These are phyloP conservation scores for Aldrovandia affinis DNA, from an alignment of 2,797 vertebrate species.

Conservation along the genomic window DNA sequence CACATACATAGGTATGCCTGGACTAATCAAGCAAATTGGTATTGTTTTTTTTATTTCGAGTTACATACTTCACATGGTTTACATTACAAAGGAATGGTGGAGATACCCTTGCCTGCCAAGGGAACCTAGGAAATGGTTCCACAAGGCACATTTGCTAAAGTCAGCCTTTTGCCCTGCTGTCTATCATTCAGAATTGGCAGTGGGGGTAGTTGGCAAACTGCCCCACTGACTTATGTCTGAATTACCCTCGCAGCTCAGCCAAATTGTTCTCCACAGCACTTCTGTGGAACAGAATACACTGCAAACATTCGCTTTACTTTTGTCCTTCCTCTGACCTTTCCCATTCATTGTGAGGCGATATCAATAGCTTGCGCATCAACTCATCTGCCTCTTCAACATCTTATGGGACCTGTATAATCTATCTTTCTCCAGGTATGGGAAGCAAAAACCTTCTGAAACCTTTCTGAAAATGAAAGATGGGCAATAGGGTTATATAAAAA, in stretches of 20 bases:
- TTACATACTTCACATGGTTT: not conserved
- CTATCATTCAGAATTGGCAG: slow-evolving; percentile 22
- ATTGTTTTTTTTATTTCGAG: slow-evolving; percentile 7
- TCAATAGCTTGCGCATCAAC: not conserved
- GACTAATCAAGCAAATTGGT: slow-evolving; percentile 6
- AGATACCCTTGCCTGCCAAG: slow-evolving; percentile 16
- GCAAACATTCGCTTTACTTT: not conserved
- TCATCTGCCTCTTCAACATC: not conserved
- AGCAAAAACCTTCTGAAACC: not conserved
- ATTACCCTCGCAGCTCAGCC: slow-evolving; percentile 18
- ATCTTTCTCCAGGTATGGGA: not conserved
- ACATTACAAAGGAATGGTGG: not conserved
- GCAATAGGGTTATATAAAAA: not conserved
- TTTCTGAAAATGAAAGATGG: not conserved
- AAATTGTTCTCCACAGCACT: slow-evolving; percentile 30
- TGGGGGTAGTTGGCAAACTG: slow-evolving; percentile 11
- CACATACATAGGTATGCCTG: not conserved
- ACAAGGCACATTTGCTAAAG: not conserved
- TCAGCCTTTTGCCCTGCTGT: slow-evolving; percentile 16
- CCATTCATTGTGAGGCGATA: not conserved
- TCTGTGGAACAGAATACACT: slow-evolving; percentile 16
- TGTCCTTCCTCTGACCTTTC: not conserved
- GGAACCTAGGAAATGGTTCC: not conserved
- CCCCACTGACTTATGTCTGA: slow-evolving; percentile 29
- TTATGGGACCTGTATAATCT: not conserved